Conservation (phyloP, 1,140 invertebrate species). For the Muscidifurax raptorellus region DNA sequence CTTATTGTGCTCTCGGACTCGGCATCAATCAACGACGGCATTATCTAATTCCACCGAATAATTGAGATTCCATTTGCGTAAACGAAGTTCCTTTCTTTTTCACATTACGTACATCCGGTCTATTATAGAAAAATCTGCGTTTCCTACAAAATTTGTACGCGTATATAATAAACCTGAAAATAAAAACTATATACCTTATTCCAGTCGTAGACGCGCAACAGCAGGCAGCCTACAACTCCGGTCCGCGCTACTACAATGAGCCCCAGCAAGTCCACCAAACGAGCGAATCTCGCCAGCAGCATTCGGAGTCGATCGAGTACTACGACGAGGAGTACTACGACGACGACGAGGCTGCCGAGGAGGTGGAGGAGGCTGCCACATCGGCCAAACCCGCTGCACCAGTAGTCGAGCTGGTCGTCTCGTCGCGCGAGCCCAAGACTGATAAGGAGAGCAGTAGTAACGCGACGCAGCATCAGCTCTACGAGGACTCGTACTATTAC, state of each 20-base stretch:
- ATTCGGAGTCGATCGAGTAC: constrained; percentile 36
- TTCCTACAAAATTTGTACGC: too few relatives aligned
- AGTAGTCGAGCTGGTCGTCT: not conserved
- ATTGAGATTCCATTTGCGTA: not conserved
- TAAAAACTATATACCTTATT: not conserved
- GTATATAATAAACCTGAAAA: too few relatives aligned
- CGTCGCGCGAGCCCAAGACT: not conserved
- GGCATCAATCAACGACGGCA: not conserved
- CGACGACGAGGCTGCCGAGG: constrained; percentile 32
- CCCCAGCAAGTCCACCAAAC: not conserved
- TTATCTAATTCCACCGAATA: not conserved
- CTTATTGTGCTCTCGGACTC: not conserved
- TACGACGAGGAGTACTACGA: constrained; percentile 48
- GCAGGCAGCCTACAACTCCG: not conserved
- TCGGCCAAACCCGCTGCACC: not conserved
- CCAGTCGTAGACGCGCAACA: not conserved
- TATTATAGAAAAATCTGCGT: too few relatives aligned
- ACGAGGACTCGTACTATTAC: constrained; percentile 47
- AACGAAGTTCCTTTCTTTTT: not conserved
- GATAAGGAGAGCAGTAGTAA: not conserved
- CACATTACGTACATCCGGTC: not conserved
- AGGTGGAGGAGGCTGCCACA: not conserved
- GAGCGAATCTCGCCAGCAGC: not conserved
- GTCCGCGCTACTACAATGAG: not conserved
- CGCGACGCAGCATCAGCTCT: not conserved